Conservation (phyloP, 2,113 vertebrate genomes). For the Apistogramma diplotaenia region DNA sequence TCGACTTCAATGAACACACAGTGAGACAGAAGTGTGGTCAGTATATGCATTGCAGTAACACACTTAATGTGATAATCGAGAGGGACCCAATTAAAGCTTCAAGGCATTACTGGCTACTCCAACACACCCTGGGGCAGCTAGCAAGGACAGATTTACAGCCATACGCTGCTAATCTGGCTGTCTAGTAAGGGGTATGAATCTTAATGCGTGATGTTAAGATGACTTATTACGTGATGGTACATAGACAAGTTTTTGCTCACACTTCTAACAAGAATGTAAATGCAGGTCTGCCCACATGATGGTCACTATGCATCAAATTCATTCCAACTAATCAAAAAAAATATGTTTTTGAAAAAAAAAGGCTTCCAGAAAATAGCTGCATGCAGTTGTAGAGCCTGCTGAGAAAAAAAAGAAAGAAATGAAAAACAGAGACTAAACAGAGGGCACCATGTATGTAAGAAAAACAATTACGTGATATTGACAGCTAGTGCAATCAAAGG, state of each 20-base stretch:
- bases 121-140: slow-evolving; percentile 32
- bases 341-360: background rate
- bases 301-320: background rate
- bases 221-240: slow-evolving; percentile 6
- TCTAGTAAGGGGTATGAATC: slow-evolving; percentile 46
- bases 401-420: slow-evolving; percentile 1
- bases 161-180: slow-evolving; percentile 54
- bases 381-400: background rate
- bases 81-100: slow-evolving; percentile 69
- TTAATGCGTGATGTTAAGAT: slow-evolving; percentile 40
- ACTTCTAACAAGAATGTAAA: background rate
- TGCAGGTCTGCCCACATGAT: background rate
- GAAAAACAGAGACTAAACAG: background rate
- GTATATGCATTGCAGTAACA: slow-evolving; percentile 56
- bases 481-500: slow-evolving; percentile 78
- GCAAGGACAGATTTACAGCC: slow-evolving; percentile 62
- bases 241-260: background rate
- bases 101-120: slow-evolving; percentile 52
- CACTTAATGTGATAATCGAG: slow-evolving; percentile 72
- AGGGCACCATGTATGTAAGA: slow-evolving; percentile 63
- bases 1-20: slow-evolving; percentile 61
- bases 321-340: background rate
- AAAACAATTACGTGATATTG: slow-evolving; percentile 75
- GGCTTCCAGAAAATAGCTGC: background rate
- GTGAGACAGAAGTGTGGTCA: slow-evolving; percentile 50